Evolutionary conservation across 2,113 vertebrate genomes (phyloP).

Genomic region (Phyllostomus discolor): DNA sequence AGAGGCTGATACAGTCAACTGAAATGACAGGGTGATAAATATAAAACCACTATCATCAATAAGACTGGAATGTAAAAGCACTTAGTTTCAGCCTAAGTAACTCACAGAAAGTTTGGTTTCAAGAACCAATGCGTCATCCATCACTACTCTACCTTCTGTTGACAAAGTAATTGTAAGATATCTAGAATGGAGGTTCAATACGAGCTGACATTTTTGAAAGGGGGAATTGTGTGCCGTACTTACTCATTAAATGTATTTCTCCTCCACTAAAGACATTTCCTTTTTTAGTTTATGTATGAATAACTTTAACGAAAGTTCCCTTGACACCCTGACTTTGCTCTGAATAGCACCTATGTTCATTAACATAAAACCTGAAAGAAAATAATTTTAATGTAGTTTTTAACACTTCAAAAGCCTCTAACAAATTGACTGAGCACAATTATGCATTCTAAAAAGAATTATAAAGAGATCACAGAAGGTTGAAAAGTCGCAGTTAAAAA

Average conservation of each 20-base stretch:
- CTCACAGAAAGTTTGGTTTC: constrained; percentile 89
- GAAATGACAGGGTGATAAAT: constrained; percentile 92
- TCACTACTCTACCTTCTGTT: constrained; percentile 87
- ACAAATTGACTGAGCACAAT: constrained; percentile 88
- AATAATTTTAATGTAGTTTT: constrained; percentile 88
- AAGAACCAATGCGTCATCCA: constrained; percentile 85
- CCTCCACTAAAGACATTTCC: constrained; percentile 86
- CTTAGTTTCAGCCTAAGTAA: constrained; percentile 91
- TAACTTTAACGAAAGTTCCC: constrained; percentile 88
- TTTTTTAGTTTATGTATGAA: constrained; percentile 90
- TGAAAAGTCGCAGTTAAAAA: constrained; percentile 84
- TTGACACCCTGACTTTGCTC: constrained; percentile 87
- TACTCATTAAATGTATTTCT: constrained; percentile 91
- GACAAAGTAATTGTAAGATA: constrained; percentile 92
- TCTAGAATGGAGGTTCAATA: constrained; percentile 86
- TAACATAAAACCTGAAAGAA: constrained; percentile 90
- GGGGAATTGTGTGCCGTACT: constrained; percentile 89
- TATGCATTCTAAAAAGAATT: constrained; percentile 87
- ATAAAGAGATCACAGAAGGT: constrained; percentile 86
- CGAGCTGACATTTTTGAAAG: constrained; percentile 89
- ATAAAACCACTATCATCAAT: constrained; percentile 90
- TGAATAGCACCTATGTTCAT: constrained; percentile 90
- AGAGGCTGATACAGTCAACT: constrained; percentile 85
- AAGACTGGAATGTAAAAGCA: constrained; percentile 90
- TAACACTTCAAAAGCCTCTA: constrained; percentile 89